Conservation (phyloP, 2,797 vertebrate genomes). For the Jordanella pulchra region DNA sequence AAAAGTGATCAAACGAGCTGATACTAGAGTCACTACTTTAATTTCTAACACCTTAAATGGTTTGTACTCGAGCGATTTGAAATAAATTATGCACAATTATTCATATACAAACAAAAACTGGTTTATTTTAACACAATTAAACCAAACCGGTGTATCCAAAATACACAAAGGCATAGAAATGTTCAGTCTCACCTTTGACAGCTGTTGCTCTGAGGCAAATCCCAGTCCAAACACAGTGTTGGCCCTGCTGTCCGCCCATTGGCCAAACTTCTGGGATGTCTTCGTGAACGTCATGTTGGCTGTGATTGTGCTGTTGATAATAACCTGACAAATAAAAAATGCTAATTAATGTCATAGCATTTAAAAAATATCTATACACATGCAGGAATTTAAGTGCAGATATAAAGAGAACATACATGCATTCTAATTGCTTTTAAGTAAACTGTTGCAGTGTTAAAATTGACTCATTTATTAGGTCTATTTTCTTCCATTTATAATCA, state of each 20-base stretch:
- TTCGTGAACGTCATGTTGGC: conserved; percentile 99
- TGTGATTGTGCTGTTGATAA: conserved; percentile 98
- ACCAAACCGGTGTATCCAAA: neutral
- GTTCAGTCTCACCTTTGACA: conserved; percentile 85
- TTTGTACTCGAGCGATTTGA: neutral
- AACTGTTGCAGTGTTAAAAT: neutral
- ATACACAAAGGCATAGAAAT: neutral
- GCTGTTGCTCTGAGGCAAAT: conserved; percentile 92
- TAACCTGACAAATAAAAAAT: conserved; percentile 82
- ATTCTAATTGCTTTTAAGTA: neutral
- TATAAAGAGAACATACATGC: neutral
- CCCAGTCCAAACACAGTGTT: conserved; percentile 96
- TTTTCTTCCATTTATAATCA: neutral
- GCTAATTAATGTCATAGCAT: neutral
- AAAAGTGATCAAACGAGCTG: conserved; percentile 8
- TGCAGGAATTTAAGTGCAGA: neutral
- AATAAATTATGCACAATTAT: neutral
- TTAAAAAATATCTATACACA: neutral
- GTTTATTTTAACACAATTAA: neutral
- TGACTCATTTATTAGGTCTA: neutral
- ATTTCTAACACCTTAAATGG: neutral
- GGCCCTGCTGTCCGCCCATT: conserved; percentile 97
- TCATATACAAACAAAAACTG: neutral
- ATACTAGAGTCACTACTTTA: neutral
- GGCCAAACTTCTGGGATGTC: conserved; percentile 95